Percentiles rank a stretch among this genome's conserved stretches.
Conservation (phyloP, 2,888 invertebrate species). For the Pemphredon lugubris region DNA sequence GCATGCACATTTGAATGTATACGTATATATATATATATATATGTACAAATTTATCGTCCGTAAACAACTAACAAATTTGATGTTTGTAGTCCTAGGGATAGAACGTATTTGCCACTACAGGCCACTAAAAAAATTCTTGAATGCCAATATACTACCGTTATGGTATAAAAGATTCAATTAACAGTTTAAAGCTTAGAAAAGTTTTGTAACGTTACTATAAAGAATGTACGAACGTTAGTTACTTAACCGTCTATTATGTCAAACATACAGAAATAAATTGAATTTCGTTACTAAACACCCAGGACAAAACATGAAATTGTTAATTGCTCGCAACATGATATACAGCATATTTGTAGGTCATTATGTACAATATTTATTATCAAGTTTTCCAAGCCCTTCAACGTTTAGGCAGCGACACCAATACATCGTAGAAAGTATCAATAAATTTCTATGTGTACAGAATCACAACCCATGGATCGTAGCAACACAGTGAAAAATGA, state of each 20-base stretch:
- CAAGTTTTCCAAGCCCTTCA: conserved; percentile 24
- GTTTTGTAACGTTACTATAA: too few species aligned
- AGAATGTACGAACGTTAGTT: too few species aligned
- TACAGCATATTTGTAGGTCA: conserved; percentile 60
- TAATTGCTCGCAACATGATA: conserved; percentile 64
- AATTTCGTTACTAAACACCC: conserved; percentile 20
- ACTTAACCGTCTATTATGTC: too few species aligned
- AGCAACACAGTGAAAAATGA: not conserved
- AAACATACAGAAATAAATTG: conserved; percentile 1
- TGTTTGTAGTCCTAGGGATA: conserved; percentile 30
- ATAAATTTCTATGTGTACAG: conserved; percentile 33
- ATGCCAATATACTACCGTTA: too few species aligned
- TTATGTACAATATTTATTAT: conserved; percentile 56
- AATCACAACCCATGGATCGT: conserved; percentile 19
- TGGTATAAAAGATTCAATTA: too few species aligned
- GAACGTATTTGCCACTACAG: conserved; percentile 24
- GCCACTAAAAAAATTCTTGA: conserved; percentile 7
- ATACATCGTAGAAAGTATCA: conserved; percentile 53
- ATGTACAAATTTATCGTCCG: conserved; percentile 45
- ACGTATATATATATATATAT: conserved; percentile 45
- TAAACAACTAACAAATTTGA: conserved; percentile 44
- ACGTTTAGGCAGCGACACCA: conserved; percentile 37
- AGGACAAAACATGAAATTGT: conserved; percentile 67
- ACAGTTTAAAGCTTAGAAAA: too few species aligned
- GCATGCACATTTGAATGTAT: conserved; percentile 53